phyloP scores from a whole-genome alignment of 2,113 vertebrate species.

The Chaetorhynchus papuensis region DNA sequence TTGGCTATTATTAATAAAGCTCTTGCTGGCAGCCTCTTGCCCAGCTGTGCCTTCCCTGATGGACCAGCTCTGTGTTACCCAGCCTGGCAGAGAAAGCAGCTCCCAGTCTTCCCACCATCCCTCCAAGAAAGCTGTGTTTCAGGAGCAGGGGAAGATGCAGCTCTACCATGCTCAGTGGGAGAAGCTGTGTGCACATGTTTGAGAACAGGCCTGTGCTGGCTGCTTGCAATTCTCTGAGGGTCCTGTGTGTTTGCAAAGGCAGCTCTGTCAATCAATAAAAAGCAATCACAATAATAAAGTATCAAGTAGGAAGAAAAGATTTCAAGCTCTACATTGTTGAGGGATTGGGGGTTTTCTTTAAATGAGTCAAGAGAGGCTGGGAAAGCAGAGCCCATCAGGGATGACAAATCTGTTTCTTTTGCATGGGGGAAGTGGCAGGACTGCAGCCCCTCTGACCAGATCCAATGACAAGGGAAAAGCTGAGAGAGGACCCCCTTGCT shows the following conservation, averaged over 20 bases:
- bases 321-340: constrained; percentile 15
- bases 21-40: neutral
- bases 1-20: neutral
- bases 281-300: constrained; percentile 55
- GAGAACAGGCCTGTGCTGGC: neutral
- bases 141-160: neutral
- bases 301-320: constrained; percentile 46
- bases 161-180: neutral
- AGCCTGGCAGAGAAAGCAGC: neutral
- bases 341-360: constrained; percentile 18
- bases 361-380: constrained; percentile 30
- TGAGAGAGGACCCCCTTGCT: constrained; percentile 41
- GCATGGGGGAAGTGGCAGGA: constrained; percentile 7
- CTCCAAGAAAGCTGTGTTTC: neutral
- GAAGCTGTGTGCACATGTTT: accelerated
- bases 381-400: neutral
- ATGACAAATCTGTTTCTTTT: constrained; percentile 28
- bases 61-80: neutral
- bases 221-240: constrained; percentile 4
- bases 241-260: constrained; percentile 4
- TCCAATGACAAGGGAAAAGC: constrained; percentile 57
- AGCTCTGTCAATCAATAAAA: constrained; percentile 57
- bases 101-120: neutral
- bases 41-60: neutral
- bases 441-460: neutral